Evolutionary conservation across 2,797 vertebrate species (phyloP).

Genomic region (Triplophysa bombifrons): DNA sequence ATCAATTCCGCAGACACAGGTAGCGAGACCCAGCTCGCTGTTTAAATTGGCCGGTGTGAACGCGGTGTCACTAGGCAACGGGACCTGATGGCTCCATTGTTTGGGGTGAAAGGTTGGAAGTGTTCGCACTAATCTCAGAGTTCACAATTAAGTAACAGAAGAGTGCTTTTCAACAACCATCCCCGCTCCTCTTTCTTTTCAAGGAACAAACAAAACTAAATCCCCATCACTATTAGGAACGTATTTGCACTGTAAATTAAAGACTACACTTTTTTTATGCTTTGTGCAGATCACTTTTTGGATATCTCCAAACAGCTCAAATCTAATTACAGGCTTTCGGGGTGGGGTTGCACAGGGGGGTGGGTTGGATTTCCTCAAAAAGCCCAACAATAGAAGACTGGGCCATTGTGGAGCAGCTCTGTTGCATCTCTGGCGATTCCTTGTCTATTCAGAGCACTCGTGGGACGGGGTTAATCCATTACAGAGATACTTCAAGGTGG

Average conservation of each 20-base stretch:
- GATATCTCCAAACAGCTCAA: slow-evolving; percentile 79
- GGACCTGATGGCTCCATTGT: slow-evolving; percentile 91
- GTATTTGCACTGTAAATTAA: slow-evolving; percentile 85
- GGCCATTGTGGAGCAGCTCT: slow-evolving; percentile 70
- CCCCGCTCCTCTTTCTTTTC: slow-evolving; percentile 54
- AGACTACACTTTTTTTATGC: slow-evolving; percentile 69
- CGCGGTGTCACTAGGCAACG: slow-evolving; percentile 84
- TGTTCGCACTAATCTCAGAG: slow-evolving; percentile 89
- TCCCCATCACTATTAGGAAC: slow-evolving; percentile 76
- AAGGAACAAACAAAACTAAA: slow-evolving; percentile 76
- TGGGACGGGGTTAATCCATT: slow-evolving; percentile 73
- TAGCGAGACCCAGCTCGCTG: slow-evolving; percentile 51
- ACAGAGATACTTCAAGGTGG: slow-evolving; percentile 72
- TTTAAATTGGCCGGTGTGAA: slow-evolving; percentile 67
- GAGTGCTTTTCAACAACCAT: slow-evolving; percentile 73
- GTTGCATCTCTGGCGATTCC: slow-evolving; percentile 71
- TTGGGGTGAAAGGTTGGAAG: slow-evolving; percentile 91
- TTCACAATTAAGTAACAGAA: slow-evolving; percentile 90
- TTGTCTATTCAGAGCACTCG: slow-evolving; percentile 72
- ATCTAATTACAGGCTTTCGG: slow-evolving; percentile 75
- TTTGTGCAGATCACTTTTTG: slow-evolving; percentile 68
- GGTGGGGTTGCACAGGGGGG: slow-evolving; percentile 14
- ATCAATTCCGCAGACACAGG: slow-evolving; percentile 41
- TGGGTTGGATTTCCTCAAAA: slow-evolving; percentile 77
- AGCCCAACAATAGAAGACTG: slow-evolving; percentile 73